Percentiles rank a stretch among this genome's conserved stretches.
Evolutionary conservation across 2,113 vertebrate genomes (phyloP).

Genomic region (Nymphicus hollandicus): DNA sequence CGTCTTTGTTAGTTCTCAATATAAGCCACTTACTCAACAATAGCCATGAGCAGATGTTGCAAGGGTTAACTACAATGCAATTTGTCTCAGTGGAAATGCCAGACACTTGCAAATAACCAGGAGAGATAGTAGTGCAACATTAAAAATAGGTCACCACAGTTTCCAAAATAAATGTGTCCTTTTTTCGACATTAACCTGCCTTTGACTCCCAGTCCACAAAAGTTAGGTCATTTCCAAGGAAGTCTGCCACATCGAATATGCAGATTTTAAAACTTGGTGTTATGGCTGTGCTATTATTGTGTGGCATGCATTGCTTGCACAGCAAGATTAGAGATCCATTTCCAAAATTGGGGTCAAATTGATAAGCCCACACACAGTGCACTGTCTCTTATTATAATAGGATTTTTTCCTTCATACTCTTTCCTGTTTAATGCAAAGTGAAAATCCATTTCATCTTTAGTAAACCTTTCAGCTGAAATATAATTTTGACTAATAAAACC

Average conservation of each 20-base stretch:
- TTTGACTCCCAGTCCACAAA: not conserved
- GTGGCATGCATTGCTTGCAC: not conserved
- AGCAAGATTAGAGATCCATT: not conserved
- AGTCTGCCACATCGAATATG: not conserved
- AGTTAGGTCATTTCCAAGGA: not conserved
- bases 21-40: not conserved
- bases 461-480: not conserved
- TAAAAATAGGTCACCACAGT: not conserved
- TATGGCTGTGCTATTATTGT: not conserved
- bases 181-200: not conserved
- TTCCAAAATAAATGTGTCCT: not conserved
- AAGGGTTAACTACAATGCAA: not conserved
- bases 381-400: not conserved
- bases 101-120: not conserved
- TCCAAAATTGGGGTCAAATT: constrained; percentile 8
- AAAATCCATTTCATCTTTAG: not conserved
- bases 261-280: not conserved
- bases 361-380: not conserved
- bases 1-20: not conserved
- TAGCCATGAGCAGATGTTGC: not conserved
- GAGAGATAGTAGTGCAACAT: not conserved
- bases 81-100: not conserved
- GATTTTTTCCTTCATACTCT: not conserved
- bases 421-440: not conserved
- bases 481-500: not conserved